A percentile compares a stretch with the other conserved stretches of the same genome.
Conservation (phyloP, 2,113 vertebrate genomes). For the Tragelaphus imberbis region DNA sequence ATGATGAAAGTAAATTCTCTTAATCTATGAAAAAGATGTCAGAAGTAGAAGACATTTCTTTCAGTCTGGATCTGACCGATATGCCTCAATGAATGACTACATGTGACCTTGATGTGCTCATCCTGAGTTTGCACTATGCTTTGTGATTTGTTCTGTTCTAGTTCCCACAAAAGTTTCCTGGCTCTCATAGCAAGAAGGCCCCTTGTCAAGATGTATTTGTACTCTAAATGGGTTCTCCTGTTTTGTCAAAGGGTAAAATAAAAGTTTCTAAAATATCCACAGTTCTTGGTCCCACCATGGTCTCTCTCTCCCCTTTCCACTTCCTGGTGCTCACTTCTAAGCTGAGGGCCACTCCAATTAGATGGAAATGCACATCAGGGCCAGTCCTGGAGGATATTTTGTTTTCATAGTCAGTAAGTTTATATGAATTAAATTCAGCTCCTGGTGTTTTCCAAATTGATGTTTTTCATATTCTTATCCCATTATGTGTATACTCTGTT, state of each 20-base stretch:
- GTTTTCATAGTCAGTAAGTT: not conserved
- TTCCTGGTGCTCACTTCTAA: not conserved
- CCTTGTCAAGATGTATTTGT: not conserved
- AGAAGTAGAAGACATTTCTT: not conserved
- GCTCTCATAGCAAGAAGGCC: not conserved
- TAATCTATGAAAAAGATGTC: not conserved
- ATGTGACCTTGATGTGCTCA: not conserved
- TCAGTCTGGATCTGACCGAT: not conserved
- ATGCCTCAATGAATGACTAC: not conserved
- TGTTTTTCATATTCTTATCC: not conserved
- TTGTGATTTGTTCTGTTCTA: not conserved
- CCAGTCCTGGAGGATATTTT: not conserved
- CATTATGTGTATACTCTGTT: not conserved
- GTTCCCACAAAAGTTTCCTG: not conserved
- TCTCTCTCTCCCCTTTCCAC: not conserved
- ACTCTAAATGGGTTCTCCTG: not conserved
- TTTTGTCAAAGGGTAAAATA: not conserved
- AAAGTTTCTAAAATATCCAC: not conserved
- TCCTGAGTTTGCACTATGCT: not conserved
- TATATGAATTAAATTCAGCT: not conserved
- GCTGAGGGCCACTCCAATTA: not conserved
- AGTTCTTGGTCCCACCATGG: not conserved
- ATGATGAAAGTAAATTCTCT: not conserved
- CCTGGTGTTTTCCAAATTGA: not conserved
- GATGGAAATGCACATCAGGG: not conserved